Conservation (phyloP, 1,140 invertebrate species). For the Apocrypta bakeri region DNA sequence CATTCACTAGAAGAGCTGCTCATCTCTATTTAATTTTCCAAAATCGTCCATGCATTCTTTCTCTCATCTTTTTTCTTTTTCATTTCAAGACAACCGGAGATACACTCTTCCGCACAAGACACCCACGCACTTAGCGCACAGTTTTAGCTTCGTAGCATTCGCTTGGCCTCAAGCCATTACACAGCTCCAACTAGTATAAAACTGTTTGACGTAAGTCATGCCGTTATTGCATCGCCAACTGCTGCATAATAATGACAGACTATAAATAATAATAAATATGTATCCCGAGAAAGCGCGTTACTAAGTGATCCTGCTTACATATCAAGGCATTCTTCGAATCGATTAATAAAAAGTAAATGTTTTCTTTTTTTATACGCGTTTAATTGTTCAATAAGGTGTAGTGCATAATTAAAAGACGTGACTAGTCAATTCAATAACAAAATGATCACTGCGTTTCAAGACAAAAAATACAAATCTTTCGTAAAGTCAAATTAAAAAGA, state of each 20-base stretch:
- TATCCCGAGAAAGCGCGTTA: neutral
- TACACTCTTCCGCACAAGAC: neutral
- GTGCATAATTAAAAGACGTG: neutral
- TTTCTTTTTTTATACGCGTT: neutral
- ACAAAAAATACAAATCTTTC: no score
- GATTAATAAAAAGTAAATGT: neutral
- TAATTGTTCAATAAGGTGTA: neutral
- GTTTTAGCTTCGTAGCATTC: constrained; percentile 21
- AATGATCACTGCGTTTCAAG: no score
- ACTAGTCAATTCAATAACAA: no score
- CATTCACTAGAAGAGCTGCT: neutral
- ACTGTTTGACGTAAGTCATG: constrained; percentile 18
- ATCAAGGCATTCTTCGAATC: neutral
- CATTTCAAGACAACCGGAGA: neutral
- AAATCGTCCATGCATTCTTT: neutral
- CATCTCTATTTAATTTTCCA: neutral
- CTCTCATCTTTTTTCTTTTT: neutral
- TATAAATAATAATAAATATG: constrained; percentile 9
- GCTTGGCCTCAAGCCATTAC: constrained; percentile 36
- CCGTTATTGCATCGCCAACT: constrained; percentile 1
- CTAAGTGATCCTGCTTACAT: no score
- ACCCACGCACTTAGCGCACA: constrained; percentile 1
- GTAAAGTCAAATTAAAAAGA: no score
- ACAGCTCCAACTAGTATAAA: neutral
- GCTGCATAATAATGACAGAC: constrained; percentile 1